Percentiles rank a stretch among this genome's conserved stretches.
Evolutionary conservation across 2,797 vertebrate species (phyloP).

Genomic region (Babyrousa celebensis): DNA sequence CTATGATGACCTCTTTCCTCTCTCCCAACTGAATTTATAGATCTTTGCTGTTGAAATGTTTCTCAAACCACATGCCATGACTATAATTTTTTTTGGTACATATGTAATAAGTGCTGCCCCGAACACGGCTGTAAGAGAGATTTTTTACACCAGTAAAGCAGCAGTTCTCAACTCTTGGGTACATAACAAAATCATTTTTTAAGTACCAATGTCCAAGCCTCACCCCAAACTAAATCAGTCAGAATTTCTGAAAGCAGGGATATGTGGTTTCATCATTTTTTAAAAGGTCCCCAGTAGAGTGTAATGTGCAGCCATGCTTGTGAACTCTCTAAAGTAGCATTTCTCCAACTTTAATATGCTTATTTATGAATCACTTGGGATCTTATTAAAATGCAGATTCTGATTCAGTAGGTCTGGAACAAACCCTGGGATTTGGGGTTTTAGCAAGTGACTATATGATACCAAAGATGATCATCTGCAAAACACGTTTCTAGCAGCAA

Average conservation of each 20-base stretch:
- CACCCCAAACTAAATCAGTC: background rate
- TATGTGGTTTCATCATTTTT: background rate
- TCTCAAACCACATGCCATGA: background rate
- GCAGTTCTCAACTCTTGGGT: background rate
- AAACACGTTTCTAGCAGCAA: background rate
- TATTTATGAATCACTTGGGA: background rate
- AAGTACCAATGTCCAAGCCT: background rate
- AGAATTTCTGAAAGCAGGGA: background rate
- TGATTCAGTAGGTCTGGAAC: background rate
- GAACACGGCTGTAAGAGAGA: background rate
- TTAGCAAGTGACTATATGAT: background rate
- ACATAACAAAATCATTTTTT: background rate
- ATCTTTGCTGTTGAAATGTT: background rate
- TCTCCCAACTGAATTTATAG: conserved; percentile 3
- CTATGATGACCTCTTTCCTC: background rate
- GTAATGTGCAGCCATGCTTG: background rate
- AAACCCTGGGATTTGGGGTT: background rate
- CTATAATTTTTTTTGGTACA: conserved; percentile 2
- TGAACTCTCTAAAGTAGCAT: background rate
- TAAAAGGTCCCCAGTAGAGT: background rate
- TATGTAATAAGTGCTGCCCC: background rate
- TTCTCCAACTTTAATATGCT: background rate
- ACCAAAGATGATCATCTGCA: background rate
- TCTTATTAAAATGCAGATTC: conserved; percentile 10
- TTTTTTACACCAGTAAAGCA: background rate